Evolutionary conservation across 2,888 invertebrate genomes (phyloP).

Genomic region (Polietes domitor): DNA sequence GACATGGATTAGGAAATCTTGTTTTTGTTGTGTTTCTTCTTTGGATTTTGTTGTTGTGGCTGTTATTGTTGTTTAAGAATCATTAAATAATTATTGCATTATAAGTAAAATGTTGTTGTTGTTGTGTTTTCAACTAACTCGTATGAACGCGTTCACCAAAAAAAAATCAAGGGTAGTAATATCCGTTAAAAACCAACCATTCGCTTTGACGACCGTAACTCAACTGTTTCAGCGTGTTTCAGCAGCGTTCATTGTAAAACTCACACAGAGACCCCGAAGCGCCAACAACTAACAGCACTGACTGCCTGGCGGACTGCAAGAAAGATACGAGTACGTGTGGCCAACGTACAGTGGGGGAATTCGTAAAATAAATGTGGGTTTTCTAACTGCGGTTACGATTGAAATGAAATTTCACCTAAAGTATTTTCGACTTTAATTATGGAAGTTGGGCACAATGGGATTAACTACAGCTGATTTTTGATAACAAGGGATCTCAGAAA

Average conservation of each 20-base stretch:
- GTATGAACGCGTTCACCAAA: conserved; percentile 12
- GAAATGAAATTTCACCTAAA: no score
- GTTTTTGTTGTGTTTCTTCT: background rate
- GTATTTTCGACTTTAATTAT: no score
- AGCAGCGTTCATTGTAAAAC: conserved; percentile 42
- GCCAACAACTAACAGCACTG: no score
- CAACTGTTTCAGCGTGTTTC: conserved; percentile 69
- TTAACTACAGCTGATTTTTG: no score
- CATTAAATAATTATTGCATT: conserved; percentile 7
- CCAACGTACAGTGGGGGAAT: no score
- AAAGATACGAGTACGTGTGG: no score
- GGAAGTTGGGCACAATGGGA: no score
- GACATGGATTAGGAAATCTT: background rate
- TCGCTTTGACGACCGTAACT: conserved; percentile 75
- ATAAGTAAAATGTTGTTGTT: background rate
- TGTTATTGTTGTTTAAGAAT: conserved; percentile 13
- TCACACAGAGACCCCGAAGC: conserved; percentile 29
- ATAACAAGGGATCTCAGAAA: no score
- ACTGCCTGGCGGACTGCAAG: no score
- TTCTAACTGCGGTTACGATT: no score
- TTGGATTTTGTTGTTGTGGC: no score
- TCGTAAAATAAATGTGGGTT: no score
- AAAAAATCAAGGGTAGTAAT: conserved; percentile 18
- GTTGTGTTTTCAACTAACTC: conserved; percentile 21
- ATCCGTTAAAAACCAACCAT: conserved; percentile 70